Evolutionary conservation across 2,113 vertebrate species (phyloP), one percentile per base, ranked within the genome.

Genomic region (Gobiocypris rarus): DNA sequence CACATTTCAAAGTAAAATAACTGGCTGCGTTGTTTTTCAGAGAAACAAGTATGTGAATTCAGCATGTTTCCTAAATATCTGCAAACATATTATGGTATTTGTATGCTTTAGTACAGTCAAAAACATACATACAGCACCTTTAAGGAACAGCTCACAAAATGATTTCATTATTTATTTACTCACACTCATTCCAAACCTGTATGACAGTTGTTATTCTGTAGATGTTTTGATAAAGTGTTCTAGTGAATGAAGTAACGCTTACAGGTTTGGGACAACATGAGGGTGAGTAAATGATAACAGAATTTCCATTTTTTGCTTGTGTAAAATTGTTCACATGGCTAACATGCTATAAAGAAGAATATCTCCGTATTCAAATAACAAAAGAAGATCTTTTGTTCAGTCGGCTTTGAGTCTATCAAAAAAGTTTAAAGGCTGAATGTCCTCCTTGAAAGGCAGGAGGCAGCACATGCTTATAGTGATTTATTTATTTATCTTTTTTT

Each of bases 401-500:
- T 86, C 84, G 48, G 89, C 69, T 59, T 54, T 81, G 52, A 86
- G 78, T 84, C 71, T 56, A 83, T 78, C 19, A 70, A 54, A 74
- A 83, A 80, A 4, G 41, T 73, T 24, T 14, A 22, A 84, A 81
- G 59, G 83, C 83, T 83, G 86, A 84, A 90, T 89, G 80, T 89
- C 90, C 85, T 89, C 88, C 86, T 89, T 89, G 74, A 90, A 91
- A 89, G 77, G 76, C 80, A 82, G 86, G 80, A 84, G 87, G 74
- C 54, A 31, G 80, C 4, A 71, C 76, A 86, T 84, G 88, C 85
- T 86, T 45, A 43, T 28, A 19, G 31, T 81, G 75, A 89, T 83
- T 59, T 89, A 81, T 91, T 85, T 88, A 81, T 85, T 87, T 84
- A 75, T 90, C 87, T 87, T n/a, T 73, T 86, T 54, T 84, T 85